These are phyloP conservation scores for Hypsibius dujardini DNA, from an alignment of 1,140 invertebrate species.

Conservation along the genomic window DNA sequence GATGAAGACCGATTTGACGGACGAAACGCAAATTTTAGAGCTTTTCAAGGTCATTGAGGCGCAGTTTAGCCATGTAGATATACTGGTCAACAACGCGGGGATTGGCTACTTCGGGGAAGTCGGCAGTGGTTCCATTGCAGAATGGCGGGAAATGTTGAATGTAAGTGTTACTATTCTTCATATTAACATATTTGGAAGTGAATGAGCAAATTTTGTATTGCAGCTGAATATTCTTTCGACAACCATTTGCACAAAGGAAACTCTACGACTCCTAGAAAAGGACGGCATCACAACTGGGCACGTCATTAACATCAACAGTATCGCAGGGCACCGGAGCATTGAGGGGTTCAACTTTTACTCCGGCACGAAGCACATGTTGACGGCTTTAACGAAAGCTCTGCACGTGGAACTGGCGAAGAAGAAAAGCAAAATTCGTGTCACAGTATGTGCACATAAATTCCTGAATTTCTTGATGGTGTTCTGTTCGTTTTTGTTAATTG, in stretches of 20 bases:
- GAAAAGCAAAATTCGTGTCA: conserved; percentile 45
- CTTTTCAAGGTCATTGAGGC: conserved; percentile 46
- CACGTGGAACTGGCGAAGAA: conserved; percentile 42
- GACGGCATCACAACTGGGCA: conserved; percentile 44
- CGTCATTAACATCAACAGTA: conserved; percentile 50
- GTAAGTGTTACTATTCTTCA: background rate
- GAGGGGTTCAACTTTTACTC: conserved; percentile 36
- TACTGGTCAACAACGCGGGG: conserved; percentile 57
- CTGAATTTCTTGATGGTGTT: too few species aligned
- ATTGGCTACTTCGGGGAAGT: background rate
- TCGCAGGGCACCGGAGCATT: too few species aligned
- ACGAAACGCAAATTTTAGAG: conserved; percentile 44
- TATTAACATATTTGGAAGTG: background rate
- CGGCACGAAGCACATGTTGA: conserved; percentile 49
- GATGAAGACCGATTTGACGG: conserved; percentile 39
- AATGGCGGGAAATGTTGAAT: background rate
- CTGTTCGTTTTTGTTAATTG: background rate
- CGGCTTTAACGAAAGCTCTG: conserved; percentile 44
- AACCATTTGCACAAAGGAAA: conserved; percentile 45
- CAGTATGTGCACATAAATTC: conserved; percentile 36
- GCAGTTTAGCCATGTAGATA: conserved; percentile 44
- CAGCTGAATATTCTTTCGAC: conserved; percentile 47
- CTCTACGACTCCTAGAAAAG: conserved; percentile 46
- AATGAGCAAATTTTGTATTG: background rate
- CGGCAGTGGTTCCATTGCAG: background rate